These are phyloP conservation scores for Zaprionus ghesquierei DNA, from an alignment of 1,140 invertebrate species.

Conservation along the genomic window DNA sequence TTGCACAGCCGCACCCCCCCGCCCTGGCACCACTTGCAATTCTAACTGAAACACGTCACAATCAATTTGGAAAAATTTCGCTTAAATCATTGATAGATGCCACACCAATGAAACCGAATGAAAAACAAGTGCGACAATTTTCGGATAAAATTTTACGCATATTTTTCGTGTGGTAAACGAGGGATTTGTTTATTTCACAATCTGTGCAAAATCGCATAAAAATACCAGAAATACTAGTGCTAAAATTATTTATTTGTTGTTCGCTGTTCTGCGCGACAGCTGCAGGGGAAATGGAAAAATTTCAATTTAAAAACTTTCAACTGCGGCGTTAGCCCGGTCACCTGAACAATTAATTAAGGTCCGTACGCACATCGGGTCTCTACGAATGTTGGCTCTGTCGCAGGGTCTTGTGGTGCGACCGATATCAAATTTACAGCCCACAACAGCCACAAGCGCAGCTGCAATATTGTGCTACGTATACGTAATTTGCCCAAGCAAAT, in stretches of 20 bases:
- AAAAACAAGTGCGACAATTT: slow-evolving; percentile 28
- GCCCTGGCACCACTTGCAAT: too few species aligned
- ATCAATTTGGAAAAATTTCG: slow-evolving; percentile 53
- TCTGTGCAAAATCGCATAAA: slow-evolving; percentile 1
- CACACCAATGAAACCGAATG: neutral
- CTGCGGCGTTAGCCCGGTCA: slow-evolving; percentile 20
- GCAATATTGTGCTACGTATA: slow-evolving; percentile 49
- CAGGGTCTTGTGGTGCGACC: slow-evolving; percentile 12
- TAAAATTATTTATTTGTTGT: slow-evolving; percentile 42
- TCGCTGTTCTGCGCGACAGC: slow-evolving; percentile 17
- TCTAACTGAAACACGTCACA: neutral
- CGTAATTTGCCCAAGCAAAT: slow-evolving; percentile 52
- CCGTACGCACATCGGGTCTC: neutral
- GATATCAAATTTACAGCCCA: slow-evolving; percentile 47
- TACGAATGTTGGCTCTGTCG: neutral
- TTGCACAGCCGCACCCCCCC: slow-evolving; percentile 33
- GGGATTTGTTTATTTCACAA: slow-evolving; percentile 29
- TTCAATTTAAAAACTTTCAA: slow-evolving; percentile 33
- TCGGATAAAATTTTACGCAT: slow-evolving; percentile 35
- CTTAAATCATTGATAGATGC: slow-evolving; percentile 68
- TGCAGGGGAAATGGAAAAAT: slow-evolving; percentile 29
- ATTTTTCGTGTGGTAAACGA: neutral
- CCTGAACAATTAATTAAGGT: slow-evolving; percentile 62
- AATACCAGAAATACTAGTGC: neutral
- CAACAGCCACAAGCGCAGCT: slow-evolving; percentile 36